Evolutionary conservation across 1,140 invertebrate genomes (phyloP), one percentile per base, ranked within the genome.

Genomic region (Dryas iulia): DNA sequence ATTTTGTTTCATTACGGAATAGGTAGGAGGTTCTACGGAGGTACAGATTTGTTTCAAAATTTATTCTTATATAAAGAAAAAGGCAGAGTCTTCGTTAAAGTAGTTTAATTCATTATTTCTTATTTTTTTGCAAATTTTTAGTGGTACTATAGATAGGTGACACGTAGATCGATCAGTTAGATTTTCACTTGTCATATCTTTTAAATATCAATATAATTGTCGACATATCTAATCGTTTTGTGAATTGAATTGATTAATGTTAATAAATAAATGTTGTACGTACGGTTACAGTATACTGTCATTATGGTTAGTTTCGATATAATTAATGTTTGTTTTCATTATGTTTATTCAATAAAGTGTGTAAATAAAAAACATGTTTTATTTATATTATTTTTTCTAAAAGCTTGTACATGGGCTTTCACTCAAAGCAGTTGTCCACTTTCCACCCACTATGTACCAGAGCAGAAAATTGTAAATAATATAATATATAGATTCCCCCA

Each of bases 321-420:
- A 82, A 79, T 86, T 81, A 79, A 85, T 84, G 82, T 90, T 90
- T 88, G 87, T 90, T 90, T 91, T 91, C 83, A 89, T 89, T 91
- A 89, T 86, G 87, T 91, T 91, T 90, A 82, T 87, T 91, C 85
- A 91, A 90, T 91, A 91, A 91, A 91, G 89, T 90, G 89, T 91
- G 89, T 91, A 91, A 84, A 90, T 90, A 90, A 86, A 58, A 61
- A 2, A 8, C n/a, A 31, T 18, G 23, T 26, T 53, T 12, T 31
- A 35, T 65, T 56, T n/a, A n/a, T n/a, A n/a, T n/a, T n/a, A n/a
- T n/a, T n/a, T n/a, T n/a, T n/a, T n/a, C n/a, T n/a, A n/a, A n/a
- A n/a, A n/a, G n/a, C n/a, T n/a, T n/a, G n/a, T n/a, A n/a, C n/a
- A n/a, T n/a, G n/a, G n/a, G n/a, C n/a, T n/a, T n/a, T n/a, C n/a